phyloP scores from a whole-genome alignment of 37 sponge, comb jelly and placozoan genomes.

The Chondrosia reniformis region DNA sequence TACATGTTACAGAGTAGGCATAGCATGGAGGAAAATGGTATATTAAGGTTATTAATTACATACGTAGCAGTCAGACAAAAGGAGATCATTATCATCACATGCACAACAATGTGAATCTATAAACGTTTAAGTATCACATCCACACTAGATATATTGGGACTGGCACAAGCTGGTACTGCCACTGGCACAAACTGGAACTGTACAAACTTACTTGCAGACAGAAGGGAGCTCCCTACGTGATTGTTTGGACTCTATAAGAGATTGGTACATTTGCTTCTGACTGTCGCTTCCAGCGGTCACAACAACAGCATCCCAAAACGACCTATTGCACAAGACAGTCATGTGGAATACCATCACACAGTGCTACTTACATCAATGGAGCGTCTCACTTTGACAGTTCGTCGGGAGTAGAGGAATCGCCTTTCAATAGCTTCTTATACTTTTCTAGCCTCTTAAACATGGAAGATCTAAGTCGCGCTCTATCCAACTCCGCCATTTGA shows the following conservation, averaged over 20 bases:
- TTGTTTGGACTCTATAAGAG: slow-evolving; percentile 55
- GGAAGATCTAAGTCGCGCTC: no score
- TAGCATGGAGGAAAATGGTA: background rate
- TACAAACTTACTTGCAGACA: background rate
- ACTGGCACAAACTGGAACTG: background rate
- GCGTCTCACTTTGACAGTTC: no score
- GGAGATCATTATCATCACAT: background rate
- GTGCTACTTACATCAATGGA: no score
- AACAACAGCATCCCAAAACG: slow-evolving; percentile 72
- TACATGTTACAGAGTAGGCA: background rate
- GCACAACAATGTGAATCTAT: background rate
- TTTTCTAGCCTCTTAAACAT: no score
- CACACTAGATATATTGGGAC: background rate
- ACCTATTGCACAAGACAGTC: no score
- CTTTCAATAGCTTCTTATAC: no score
- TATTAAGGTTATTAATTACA: background rate
- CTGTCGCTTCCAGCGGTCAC: slow-evolving; percentile 52
- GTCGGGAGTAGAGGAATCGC: no score
- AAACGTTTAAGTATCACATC: background rate
- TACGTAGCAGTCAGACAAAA: background rate
- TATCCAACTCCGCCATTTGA: no score
- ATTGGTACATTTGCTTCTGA: slow-evolving; percentile 42
- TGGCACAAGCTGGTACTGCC: background rate
- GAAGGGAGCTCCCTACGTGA: slow-evolving; percentile 40
- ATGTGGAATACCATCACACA: no score